A percentile compares a stretch with the other conserved stretches of the same genome.
Evolutionary conservation across 2,797 vertebrate genomes (phyloP).

Genomic region (Kryptopterus vitreolus): DNA sequence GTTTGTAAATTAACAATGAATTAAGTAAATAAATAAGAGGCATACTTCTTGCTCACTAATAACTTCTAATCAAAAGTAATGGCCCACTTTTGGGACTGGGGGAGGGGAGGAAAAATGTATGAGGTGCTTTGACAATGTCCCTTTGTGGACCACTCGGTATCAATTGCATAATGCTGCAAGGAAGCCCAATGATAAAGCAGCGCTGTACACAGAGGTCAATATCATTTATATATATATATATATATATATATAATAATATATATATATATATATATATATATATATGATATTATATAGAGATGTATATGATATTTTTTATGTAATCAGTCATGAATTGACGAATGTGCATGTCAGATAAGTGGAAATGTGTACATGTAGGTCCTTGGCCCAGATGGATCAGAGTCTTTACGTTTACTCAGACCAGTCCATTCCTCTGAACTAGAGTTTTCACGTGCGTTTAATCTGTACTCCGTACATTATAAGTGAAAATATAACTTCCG

Average conservation of each 20-base stretch:
- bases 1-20: conserved; percentile 10
- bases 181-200: conserved; percentile 57
- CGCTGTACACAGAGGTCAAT: conserved; percentile 51
- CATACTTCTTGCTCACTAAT: conserved; percentile 25
- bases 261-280: neutral
- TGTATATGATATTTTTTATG: conserved; percentile 1
- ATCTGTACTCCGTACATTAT: conserved; percentile 10
- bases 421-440: conserved; percentile 13
- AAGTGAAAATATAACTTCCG: conserved; percentile 2
- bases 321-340: conserved; percentile 33
- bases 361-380: conserved; percentile 32
- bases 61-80: conserved; percentile 34
- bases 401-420: conserved; percentile 27
- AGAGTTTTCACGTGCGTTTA: neutral
- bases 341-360: conserved; percentile 32
- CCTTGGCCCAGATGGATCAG: conserved; percentile 39
- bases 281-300: neutral
- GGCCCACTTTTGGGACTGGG: conserved; percentile 22
- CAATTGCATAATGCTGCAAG: conserved; percentile 57
- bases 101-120: conserved; percentile 9
- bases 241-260: neutral
- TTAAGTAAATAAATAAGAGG: conserved; percentile 14
- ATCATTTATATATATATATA: neutral
- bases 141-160: conserved; percentile 45
- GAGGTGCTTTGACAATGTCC: conserved; percentile 29